Conservation (phyloP, 2,797 vertebrate species). For the Gallinago nigripennis region DNA sequence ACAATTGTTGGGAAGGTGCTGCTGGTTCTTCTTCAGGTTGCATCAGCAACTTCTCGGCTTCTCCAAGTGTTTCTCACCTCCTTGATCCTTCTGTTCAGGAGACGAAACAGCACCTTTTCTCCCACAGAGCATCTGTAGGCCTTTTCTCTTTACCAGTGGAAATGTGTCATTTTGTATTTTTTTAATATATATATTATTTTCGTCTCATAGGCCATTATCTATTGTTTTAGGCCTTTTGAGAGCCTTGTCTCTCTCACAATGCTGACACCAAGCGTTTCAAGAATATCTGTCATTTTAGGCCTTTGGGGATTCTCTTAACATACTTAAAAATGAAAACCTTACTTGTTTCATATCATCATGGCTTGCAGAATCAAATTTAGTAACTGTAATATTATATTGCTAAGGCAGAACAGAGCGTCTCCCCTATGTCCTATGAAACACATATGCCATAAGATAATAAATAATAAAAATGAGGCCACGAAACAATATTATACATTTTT, state of each 20-base stretch:
- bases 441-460: not conserved
- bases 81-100: not conserved
- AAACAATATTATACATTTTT: not conserved
- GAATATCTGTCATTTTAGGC: not conserved
- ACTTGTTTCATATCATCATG: accelerated
- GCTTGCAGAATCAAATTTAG: not conserved
- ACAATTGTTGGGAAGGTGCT: not conserved
- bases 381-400: not conserved
- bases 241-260: not conserved
- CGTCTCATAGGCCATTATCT: not conserved
- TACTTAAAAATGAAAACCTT: not conserved
- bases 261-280: not conserved
- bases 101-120: not conserved
- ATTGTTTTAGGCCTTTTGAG: not conserved
- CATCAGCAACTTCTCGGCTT: not conserved
- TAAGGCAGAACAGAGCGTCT: not conserved
- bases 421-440: not conserved
- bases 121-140: not conserved
- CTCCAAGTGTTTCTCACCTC: not conserved
- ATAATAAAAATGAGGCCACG: not conserved
- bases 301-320: not conserved
- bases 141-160: not conserved
- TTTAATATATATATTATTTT: not conserved
- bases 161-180: not conserved
- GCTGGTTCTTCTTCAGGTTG: not conserved